These are phyloP conservation scores for Hirtodrosophila alboralis DNA, from an alignment of 2,888 invertebrate genomes.

Conservation along the genomic window DNA sequence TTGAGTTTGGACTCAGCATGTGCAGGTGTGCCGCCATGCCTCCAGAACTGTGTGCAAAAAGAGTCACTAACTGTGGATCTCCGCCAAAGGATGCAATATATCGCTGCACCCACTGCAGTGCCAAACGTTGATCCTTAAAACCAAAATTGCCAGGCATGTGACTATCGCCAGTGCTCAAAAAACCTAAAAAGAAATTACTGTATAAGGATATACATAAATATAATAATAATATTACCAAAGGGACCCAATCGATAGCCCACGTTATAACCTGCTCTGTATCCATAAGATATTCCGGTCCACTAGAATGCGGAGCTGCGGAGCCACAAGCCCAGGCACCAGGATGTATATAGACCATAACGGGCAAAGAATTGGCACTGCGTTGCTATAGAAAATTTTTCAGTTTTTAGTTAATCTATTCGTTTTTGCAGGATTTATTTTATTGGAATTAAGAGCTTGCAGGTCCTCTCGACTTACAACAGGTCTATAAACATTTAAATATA, in stretches of 20 bases:
- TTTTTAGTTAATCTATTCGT: no score
- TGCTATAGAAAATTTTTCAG: constrained; percentile 19
- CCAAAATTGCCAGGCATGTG: constrained; percentile 84
- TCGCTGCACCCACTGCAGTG: constrained; percentile 84
- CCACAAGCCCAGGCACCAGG: constrained; percentile 85
- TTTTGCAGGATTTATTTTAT: no score
- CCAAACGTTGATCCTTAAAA: constrained; percentile 84
- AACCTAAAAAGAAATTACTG: constrained; percentile 67
- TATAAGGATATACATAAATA: background rate
- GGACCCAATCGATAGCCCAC: constrained; percentile 83
- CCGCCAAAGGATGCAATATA: constrained; percentile 84
- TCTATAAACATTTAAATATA: constrained; percentile 85
- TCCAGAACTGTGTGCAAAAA: constrained; percentile 85
- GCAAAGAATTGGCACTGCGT: constrained; percentile 45
- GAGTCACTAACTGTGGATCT: constrained; percentile 82
- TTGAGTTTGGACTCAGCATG: constrained; percentile 83
- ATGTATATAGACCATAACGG: constrained; percentile 85
- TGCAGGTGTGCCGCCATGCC: constrained; percentile 84
- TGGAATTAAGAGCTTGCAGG: no score
- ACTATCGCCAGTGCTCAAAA: constrained; percentile 83
- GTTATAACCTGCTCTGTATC: constrained; percentile 82
- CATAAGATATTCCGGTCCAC: constrained; percentile 85
- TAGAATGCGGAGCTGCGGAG: constrained; percentile 77
- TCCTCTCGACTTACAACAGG: constrained; percentile 62
- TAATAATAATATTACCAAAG: constrained; percentile 55